Evolutionary conservation across 2,113 vertebrate species (phyloP), one percentile per base, ranked within the genome.

Genomic region (Ellobius talpinus): DNA sequence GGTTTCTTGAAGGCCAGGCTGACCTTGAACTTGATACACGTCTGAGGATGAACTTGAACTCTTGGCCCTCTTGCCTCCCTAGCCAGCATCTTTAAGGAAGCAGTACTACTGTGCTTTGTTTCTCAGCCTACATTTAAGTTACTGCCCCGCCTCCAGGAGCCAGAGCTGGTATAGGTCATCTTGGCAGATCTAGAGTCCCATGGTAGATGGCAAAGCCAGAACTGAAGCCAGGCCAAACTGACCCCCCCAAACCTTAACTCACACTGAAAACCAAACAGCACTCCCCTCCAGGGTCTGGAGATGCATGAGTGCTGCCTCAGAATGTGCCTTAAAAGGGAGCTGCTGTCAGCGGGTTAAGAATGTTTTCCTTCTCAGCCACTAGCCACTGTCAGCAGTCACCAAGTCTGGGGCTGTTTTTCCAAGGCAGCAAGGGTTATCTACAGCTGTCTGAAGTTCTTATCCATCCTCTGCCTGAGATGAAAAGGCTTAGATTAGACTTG

Each of bases 281-380:
- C 72, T 55, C n/a, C 78, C 36, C 4, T 8, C 0, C 74, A 78
- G 85, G 55, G 79, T 58, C 58, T 1, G 76, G 65, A 77, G 81
- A 52, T 7, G 55, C 12, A 66, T 79, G 3, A 1, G 74, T 4
- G 7, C 39, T 12, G 45, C 47, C 52, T 0, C 3, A 61, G 96
- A 96, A 96, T 79, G 95, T 23, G 11, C 97, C 97, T 93, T 97
- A 97, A 97, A 97, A 97, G 96, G 97, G 72, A 92, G 94, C 85
- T n/a, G 36, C 94, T 87, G 97, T 95, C 94, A 82, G 89, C 0
- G 0, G 52, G 47, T 85, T 82, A 89, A 86, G 93, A 36, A 58
- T 74, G 50, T 72, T 82, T 86, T 58, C 81, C 86, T 81, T 76
- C 88, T 39, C 88, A 95, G 90, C 93, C 88, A 63, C 95, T 77